Base-by-base conservation (phyloP, 1,140 invertebrate genomes). In the Apis laboriosa region DNA sequence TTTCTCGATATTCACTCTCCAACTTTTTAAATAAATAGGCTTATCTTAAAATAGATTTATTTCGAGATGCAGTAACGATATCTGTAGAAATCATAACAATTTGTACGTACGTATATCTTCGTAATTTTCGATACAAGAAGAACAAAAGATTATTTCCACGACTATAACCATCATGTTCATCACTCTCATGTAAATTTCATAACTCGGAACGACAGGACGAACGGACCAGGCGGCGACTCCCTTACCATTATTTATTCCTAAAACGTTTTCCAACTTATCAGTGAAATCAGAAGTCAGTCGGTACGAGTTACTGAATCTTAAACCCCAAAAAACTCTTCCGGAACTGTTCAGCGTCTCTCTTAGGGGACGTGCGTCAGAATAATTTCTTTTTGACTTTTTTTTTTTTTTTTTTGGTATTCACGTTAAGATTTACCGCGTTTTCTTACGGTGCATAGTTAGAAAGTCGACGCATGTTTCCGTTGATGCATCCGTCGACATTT, bases 401-500 rank as follows among this genome's bases (percentile, higher is more conserved):
- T 34, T 2, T 34, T 34, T 2, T 43, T 43, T 75, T 60, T 75
- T 67, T 66, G 55, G 51, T 53, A 67, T 81, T 81, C 79, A 53
- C 17, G 53, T 43, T 28, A 76, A 81, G 79, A 81, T 81, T 76
- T 81, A 81, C 73, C 28, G 53, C 71, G 61, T 49, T 72, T 71
- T 56, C 67, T 34, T 61, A 78, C 55, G 66, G 12, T n/a, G 55
- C 51, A 17, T 60, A 60, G 79, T 72, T 81, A 68, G 79, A 81
- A 81, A 81, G 79, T 81, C 72, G 79, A 81, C 72, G 34, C 60
- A 51, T 73, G 78, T 74, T 80, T 80, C 78, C 78, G 70, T 34
- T 80, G 24, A 63, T 55, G 70, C 55, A 81, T 81, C 71, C 79
- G 79, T 63, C 72, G 79, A 75, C 72, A 63, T 76, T 76, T 81